Base-by-base conservation (phyloP, 2,888 invertebrate genomes). In the Brassicogethes aeneus region DNA sequence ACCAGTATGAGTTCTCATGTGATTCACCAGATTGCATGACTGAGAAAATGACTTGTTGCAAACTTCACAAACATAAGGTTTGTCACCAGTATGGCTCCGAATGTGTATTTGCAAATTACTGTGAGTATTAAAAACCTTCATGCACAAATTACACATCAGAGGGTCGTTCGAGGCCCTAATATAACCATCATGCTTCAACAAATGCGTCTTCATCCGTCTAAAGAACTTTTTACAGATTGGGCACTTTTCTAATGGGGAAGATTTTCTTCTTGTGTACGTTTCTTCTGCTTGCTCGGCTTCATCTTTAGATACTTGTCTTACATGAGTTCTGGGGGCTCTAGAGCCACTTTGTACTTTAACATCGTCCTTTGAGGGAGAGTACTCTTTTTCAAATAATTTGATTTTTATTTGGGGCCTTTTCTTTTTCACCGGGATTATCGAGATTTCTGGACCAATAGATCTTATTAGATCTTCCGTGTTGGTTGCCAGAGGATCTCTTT, bases 131-230 rank as follows among this genome's bases (percentile, higher is more conserved):
- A 66, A 66, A 13, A 50, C 45, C 51, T 62, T 65, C 43, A 51
- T 51, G 42, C 64, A 53, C 15, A 17, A 34, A 32, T 50, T 48
- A 40, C 66, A 66, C 1, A 55, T 55, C 10, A 62, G 47, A 5
- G 56, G 54, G 43, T 61, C 57, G 37, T 53, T 53, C 5, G 59
- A 54, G 17, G 56, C 51, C 16, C 54, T 47, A 38, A 50, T 55
- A 3, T 54, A 43, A 37, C 61, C 54, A 41, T 60, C 59, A 43
- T 69, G 69, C 51, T 68, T 70, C 16, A 62, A 48, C 3, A 73
- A 64, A 49, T 73, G 67, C 42, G 60, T 73, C 61, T 57, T 71
- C 71, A 60, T 72, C 61, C 48, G 61, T 53, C 52, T 65, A 59
- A 65, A 68, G 43, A 46, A 62, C 45, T 67, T 65, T 52, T 66